Conservation (phyloP, 1,140 invertebrate genomes). For the Linepithema humile region DNA sequence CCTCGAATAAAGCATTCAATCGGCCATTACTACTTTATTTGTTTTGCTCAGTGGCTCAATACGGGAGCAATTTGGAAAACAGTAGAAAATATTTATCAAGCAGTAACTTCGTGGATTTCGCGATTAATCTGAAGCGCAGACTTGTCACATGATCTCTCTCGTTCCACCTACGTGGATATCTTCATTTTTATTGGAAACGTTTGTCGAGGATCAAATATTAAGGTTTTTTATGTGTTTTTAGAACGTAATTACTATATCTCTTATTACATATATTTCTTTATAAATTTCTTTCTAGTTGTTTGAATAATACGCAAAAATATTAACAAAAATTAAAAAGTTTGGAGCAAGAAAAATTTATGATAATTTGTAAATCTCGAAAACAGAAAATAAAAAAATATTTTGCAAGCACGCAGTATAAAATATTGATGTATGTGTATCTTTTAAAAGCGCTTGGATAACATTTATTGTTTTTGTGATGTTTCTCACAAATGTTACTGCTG, state of each 20-base stretch:
- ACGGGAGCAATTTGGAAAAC: background rate
- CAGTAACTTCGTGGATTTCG: background rate
- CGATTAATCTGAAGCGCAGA: no score
- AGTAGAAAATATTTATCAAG: background rate
- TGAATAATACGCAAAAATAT: background rate
- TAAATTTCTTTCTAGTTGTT: background rate
- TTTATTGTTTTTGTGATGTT: background rate
- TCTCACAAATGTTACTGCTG: background rate
- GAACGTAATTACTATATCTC: no score
- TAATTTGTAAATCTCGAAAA: background rate
- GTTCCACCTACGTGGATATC: no score
- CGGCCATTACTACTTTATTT: conserved; percentile 16
- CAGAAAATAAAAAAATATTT: background rate
- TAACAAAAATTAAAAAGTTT: background rate
- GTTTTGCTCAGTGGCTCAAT: background rate
- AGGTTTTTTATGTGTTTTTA: no score
- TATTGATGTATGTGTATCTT: background rate
- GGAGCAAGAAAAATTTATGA: background rate
- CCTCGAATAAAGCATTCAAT: background rate
- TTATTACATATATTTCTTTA: no score
- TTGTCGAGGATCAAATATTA: no score
- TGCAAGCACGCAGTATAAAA: background rate
- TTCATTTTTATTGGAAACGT: no score
- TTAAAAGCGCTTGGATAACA: background rate
- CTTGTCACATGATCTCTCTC: no score